A percentile compares a stretch with the other conserved stretches of the same genome.
Conservation (phyloP, 2,888 invertebrate species). For the Empis stercorea region DNA sequence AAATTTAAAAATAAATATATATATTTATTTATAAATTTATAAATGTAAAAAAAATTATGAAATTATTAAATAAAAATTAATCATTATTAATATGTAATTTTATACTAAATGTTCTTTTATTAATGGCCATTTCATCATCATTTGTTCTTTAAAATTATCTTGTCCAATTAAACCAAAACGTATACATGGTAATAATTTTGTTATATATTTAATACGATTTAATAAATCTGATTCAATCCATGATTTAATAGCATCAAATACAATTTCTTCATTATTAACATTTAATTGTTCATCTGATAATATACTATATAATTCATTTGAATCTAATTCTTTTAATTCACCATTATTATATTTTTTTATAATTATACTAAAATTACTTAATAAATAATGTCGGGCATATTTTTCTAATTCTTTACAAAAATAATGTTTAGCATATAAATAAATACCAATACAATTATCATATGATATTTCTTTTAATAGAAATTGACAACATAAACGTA, state of each 20-base stretch:
- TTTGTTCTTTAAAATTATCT: slow-evolving; percentile 44
- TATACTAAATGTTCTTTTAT: slow-evolving; percentile 40
- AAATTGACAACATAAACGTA: slow-evolving; percentile 55
- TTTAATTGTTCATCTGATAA: slow-evolving; percentile 59
- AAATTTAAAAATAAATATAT: not conserved
- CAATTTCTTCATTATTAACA: slow-evolving; percentile 56
- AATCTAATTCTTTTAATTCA: slow-evolving; percentile 48
- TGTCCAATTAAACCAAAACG: slow-evolving; percentile 52
- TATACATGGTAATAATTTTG: slow-evolving; percentile 49
- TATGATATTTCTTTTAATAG: slow-evolving; percentile 49
- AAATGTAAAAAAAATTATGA: not conserved
- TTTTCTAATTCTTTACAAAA: slow-evolving; percentile 55
- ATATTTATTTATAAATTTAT: too few species aligned
- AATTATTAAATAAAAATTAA: not conserved
- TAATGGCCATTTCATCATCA: slow-evolving; percentile 39
- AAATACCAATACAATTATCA: slow-evolving; percentile 58
- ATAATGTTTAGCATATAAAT: slow-evolving; percentile 55
- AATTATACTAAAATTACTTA: slow-evolving; percentile 47
- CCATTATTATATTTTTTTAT: slow-evolving; percentile 41
- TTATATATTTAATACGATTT: slow-evolving; percentile 42
- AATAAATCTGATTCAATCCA: slow-evolving; percentile 53
- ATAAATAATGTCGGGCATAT: slow-evolving; percentile 44
- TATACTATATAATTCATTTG: slow-evolving; percentile 49
- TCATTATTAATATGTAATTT: not conserved
- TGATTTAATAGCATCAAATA: slow-evolving; percentile 57